Evolutionary conservation across 2,888 invertebrate genomes (phyloP).

Genomic region (Xylota segnis): DNA sequence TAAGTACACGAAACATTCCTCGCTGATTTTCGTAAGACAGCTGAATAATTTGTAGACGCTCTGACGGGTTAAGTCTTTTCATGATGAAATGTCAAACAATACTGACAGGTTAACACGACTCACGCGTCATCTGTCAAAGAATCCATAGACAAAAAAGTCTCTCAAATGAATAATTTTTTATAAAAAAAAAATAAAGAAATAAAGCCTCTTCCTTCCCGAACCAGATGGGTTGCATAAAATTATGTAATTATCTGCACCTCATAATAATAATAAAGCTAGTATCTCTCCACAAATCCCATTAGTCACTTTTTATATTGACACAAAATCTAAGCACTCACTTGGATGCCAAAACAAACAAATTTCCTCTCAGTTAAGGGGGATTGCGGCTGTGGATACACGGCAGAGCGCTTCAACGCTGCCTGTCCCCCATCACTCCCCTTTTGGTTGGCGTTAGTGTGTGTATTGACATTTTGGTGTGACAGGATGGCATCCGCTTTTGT

Average conservation of each 20-base stretch:
- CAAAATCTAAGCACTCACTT: constrained; percentile 51
- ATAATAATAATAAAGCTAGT: constrained; percentile 7
- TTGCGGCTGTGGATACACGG: constrained; percentile 1
- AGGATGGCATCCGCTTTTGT: constrained; percentile 12
- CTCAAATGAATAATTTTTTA: too few relatives aligned
- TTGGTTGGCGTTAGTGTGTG: constrained; percentile 6
- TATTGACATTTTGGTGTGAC: constrained; percentile 4
- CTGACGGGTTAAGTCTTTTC: too few relatives aligned
- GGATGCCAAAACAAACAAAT: constrained; percentile 48
- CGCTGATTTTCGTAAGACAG: too few relatives aligned
- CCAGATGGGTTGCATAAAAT: neutral
- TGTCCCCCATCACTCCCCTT: constrained; percentile 14
- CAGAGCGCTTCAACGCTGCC: constrained; percentile 7
- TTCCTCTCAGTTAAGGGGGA: constrained; percentile 2
- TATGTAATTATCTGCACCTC: neutral
- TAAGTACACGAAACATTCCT: too few relatives aligned
- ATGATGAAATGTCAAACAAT: too few relatives aligned
- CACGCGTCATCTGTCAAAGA: too few relatives aligned
- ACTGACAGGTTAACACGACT: too few relatives aligned
- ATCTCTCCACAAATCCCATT: constrained; percentile 22
- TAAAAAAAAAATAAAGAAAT: too few relatives aligned
- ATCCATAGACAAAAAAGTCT: too few relatives aligned
- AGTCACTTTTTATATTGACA: constrained; percentile 38
- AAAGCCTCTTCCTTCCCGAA: too few relatives aligned
- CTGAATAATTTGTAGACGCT: too few relatives aligned